phyloP scores from a whole-genome alignment of 2,797 vertebrate species.

The Eurystomus glaucurus region DNA sequence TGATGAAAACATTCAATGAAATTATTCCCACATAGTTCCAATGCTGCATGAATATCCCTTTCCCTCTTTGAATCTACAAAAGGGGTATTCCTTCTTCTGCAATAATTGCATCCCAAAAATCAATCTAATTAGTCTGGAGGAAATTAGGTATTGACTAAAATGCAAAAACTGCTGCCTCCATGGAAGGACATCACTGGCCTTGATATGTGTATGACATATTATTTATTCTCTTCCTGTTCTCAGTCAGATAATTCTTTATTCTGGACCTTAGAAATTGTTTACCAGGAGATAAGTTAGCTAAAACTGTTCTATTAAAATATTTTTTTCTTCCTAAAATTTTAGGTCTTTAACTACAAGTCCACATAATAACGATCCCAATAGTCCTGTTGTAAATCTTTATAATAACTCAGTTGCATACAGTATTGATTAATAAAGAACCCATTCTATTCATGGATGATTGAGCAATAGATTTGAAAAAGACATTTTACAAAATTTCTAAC shows the following conservation, averaged over 20 bases:
- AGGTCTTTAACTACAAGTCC: neutral
- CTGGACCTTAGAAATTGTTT: neutral
- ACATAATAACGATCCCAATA: neutral
- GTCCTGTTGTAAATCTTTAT: neutral
- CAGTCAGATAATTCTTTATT: neutral
- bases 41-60: neutral
- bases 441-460: neutral
- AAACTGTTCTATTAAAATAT: neutral
- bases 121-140: conserved; percentile 23
- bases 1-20: neutral
- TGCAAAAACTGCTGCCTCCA: neutral
- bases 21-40: neutral
- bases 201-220: neutral
- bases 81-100: neutral
- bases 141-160: conserved; percentile 57
- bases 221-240: neutral
- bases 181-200: neutral
- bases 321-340: neutral
- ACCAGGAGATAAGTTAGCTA: neutral
- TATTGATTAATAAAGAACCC: neutral
- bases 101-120: neutral
- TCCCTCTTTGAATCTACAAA: neutral
- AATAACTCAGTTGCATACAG: neutral
- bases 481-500: neutral
- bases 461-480: neutral